Base-by-base conservation (phyloP, 2,797 vertebrate species). In the Thalassophryne amazonica region DNA sequence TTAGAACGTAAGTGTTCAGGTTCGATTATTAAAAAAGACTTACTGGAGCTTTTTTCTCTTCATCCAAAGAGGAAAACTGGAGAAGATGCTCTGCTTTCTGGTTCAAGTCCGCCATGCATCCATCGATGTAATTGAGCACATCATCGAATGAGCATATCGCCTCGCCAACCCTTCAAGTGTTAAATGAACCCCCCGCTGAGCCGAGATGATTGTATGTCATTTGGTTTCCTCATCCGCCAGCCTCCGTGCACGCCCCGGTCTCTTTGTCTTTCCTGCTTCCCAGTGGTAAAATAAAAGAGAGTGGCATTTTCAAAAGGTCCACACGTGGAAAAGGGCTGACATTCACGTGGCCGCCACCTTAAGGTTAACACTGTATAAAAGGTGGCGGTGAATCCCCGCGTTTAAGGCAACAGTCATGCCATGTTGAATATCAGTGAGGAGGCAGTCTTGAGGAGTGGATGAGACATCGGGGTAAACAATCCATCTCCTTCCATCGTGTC, bases 241-340 rank as follows among this genome's bases (percentile, higher is more conserved):
- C 41, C n/a, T 42, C 54, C 25, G 24, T 23, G 31, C 24, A 66
- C 60, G 16, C 32, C 38, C 31, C 42, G 22, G 22, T 59, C 49
- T 42, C 52, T 75, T 77, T 81, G 73, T 85, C 79, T 71, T 69
- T 58, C 61, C 65, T 57, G 23, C 59, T 82, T 59, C 70, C 71
- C 69, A 60, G 62, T 65, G 45, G 63, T 66, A 47, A 74, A 86
- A 84, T 83, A 86, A 87, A 86, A 64, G 83, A 77, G 37, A 46
- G 58, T 87, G 89, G 83, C 86, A 89, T 91, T 86, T n/a, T 89
- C 70, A 78, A 90, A 90, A 89, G 75, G 84, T 86, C 86, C 60
- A 38, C 62, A 38, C 75, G 70, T 80, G 71, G 71, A 82, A n/a
- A n/a, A 75, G 73, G 76, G 69, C 66, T 90, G 86, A 88, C 88